phyloP scores from a whole-genome alignment of 2,888 invertebrate species.

The Drosophila acutilabella region DNA sequence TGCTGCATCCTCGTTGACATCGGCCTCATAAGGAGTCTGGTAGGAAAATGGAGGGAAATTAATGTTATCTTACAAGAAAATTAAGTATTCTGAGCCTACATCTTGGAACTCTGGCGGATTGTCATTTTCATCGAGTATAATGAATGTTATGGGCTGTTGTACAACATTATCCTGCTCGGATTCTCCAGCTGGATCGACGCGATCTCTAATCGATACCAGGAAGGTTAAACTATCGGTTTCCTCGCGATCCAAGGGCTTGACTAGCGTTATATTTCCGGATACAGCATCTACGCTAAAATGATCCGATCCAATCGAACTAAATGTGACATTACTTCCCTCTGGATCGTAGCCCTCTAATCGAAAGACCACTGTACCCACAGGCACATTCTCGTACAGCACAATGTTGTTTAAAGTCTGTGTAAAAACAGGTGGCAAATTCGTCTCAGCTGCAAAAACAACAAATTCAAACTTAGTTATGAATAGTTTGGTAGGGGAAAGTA shows the following conservation, averaged over 20 bases:
- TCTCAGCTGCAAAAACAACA: conserved; percentile 72
- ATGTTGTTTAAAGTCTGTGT: conserved; percentile 91
- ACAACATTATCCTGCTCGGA: conserved; percentile 90
- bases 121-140: conserved; percentile 95
- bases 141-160: conserved; percentile 91
- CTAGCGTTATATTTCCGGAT: conserved; percentile 92
- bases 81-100: conserved; percentile 84
- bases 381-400: conserved; percentile 91
- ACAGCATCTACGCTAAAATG: conserved; percentile 91
- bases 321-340: conserved; percentile 90
- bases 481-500: conserved; percentile 5
- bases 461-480: conserved; percentile 4
- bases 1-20: conserved; percentile 91
- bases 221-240: conserved; percentile 92
- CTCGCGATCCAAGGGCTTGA: conserved; percentile 93
- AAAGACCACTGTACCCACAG: conserved; percentile 92
- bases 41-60: conserved; percentile 6
- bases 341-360: conserved; percentile 92
- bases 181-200: conserved; percentile 87
- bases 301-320: conserved; percentile 92
- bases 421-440: conserved; percentile 90
- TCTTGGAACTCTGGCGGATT: conserved; percentile 92
- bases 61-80: neutral
- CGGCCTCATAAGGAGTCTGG: conserved; percentile 92
- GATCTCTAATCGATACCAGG: conserved; percentile 92